Conservation (phyloP, 2,888 invertebrate species). For the Epinotia demarniana region DNA sequence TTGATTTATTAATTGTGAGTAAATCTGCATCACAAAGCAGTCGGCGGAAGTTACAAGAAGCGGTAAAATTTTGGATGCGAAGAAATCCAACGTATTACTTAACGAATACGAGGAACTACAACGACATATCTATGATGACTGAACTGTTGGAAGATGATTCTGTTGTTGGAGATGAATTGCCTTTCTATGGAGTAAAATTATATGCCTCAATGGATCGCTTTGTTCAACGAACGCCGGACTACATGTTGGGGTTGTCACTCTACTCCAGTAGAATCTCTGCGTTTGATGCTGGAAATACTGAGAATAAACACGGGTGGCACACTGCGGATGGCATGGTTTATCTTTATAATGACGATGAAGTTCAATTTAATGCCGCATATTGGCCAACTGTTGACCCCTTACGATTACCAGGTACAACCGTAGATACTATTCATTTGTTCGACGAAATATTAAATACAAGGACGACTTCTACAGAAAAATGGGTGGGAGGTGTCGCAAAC, state of each 20-base stretch:
- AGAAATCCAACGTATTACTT: conserved; percentile 8
- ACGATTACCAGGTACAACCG: conserved; percentile 18
- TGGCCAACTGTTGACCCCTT: conserved; percentile 24
- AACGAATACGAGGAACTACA: conserved; percentile 5
- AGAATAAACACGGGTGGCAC: conserved; percentile 24
- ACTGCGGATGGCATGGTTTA: conserved; percentile 24
- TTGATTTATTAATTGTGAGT: conserved; percentile 10
- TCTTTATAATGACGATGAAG: conserved; percentile 23
- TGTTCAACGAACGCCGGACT: conserved; percentile 21
- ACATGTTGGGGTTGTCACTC: conserved; percentile 20
- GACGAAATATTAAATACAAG: conserved; percentile 1
- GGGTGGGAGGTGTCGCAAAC: conserved; percentile 10
- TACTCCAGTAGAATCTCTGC: conserved; percentile 11
- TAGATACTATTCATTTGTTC: conserved; percentile 16
- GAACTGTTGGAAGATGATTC: conserved; percentile 15
- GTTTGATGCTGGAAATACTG: conserved; percentile 13
- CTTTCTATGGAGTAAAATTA: conserved; percentile 1
- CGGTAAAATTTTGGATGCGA: conserved; percentile 22
- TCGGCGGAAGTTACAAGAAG: background rate
- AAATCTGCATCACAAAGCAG: background rate
- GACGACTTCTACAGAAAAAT: background rate
- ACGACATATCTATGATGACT: conserved; percentile 2
- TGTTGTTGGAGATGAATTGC: conserved; percentile 10
- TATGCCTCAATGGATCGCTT: conserved; percentile 22
- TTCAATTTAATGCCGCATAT: conserved; percentile 15